Evolutionary conservation across 1,140 invertebrate species (phyloP).

Genomic region (Heliconius nattereri): DNA sequence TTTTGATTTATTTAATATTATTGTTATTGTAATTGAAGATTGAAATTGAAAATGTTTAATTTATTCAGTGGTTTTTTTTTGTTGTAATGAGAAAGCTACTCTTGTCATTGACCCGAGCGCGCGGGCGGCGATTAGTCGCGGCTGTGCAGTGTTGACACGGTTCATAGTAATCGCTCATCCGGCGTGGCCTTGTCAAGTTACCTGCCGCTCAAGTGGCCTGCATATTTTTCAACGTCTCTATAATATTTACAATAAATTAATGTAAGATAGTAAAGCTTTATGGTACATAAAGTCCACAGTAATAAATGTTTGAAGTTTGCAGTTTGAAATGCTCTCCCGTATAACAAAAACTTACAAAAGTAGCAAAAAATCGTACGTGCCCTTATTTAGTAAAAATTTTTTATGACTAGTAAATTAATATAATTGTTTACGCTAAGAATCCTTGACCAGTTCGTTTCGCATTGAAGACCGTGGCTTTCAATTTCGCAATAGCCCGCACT

Average conservation of each 20-base stretch:
- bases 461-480: conserved; percentile 58
- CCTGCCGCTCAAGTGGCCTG: conserved; percentile 24
- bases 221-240: background rate
- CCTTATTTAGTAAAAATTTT: background rate
- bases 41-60: conserved; percentile 7
- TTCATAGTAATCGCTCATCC: conserved; percentile 72
- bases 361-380: background rate
- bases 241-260: background rate
- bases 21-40: background rate
- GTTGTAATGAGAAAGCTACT: conserved; percentile 46
- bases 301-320: too few species aligned
- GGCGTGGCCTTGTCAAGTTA: conserved; percentile 59
- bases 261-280: background rate
- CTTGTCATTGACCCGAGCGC: conserved; percentile 72
- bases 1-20: background rate
- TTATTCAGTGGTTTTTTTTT: conserved; percentile 22
- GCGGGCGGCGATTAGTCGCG: conserved; percentile 62
- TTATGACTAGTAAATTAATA: conserved; percentile 4
- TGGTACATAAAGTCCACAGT: too few species aligned
- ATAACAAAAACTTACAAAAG: too few species aligned
- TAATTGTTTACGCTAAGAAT: conserved; percentile 40
- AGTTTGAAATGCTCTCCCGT: background rate
- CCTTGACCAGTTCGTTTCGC: conserved; percentile 73
- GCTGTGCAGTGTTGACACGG: conserved; percentile 65
- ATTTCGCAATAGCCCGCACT: conserved; percentile 67